Evolutionary conservation across 1,140 invertebrate genomes (phyloP).

Genomic region (Triops longicaudatus): DNA sequence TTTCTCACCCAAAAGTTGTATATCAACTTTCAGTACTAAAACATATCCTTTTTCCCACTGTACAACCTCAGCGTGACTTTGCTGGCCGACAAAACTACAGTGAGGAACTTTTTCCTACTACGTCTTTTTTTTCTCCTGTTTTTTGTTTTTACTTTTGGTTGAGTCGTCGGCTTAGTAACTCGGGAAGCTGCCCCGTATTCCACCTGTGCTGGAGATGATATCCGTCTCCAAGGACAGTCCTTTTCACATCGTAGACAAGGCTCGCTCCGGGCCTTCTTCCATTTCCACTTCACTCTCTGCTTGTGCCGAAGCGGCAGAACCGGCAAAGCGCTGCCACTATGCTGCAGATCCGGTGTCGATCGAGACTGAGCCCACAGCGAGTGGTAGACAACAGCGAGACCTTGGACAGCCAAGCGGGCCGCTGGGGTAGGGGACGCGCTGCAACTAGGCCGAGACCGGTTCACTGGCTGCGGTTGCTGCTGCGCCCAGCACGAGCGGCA

Average conservation of each 20-base stretch:
- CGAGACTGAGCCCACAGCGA: background rate
- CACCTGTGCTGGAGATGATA: constrained; percentile 7
- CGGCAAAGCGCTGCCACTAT: background rate
- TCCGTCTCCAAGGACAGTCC: constrained; percentile 1
- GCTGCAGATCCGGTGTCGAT: background rate
- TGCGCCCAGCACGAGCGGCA: background rate
- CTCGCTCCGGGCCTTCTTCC: constrained; percentile 13
- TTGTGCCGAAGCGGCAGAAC: background rate
- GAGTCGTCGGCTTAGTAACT: background rate
- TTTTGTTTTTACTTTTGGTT: background rate
- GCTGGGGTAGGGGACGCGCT: background rate
- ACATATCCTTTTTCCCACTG: no score
- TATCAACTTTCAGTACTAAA: no score
- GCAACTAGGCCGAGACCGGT: background rate
- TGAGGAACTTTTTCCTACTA: no score
- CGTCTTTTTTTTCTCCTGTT: background rate
- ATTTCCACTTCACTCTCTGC: background rate
- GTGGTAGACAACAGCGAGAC: background rate
- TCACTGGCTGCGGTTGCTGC: background rate
- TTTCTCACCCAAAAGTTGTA: no score
- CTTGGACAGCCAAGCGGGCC: background rate
- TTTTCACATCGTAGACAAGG: constrained; percentile 3
- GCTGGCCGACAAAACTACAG: no score
- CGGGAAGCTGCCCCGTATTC: background rate
- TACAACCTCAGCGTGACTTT: no score